Evolutionary conservation across 2,797 vertebrate species (phyloP), one percentile per base, ranked within the genome.

Genomic region (Ara ararauna): DNA sequence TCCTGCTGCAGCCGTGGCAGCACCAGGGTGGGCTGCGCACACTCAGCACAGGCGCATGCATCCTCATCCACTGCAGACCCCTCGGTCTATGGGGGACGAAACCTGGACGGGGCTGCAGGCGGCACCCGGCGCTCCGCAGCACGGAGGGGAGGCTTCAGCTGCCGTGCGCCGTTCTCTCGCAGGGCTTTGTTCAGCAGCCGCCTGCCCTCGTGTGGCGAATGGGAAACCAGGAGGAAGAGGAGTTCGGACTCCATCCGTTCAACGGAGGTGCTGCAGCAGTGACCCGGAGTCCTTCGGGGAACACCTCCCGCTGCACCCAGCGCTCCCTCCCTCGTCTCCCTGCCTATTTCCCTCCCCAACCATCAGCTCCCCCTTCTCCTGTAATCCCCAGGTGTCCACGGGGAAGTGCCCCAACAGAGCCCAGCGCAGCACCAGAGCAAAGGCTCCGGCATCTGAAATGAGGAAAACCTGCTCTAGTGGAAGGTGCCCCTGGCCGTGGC

Each of bases 161-260:
- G 30, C 19, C 1, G 32, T 1, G 21, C 23, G n/a, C 54, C 21
- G 21, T 6, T 1, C 13, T 9, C 75, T 88, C 2, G 0, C 58
- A 32, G 47, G 5, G 56, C 87, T 92, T 94, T 96, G 67, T 68
- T 94, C 77, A 97, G 98, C 96, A 97, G 89, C 70, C 98, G 97
- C 73, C 97, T 97, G 98, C 98, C 98, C 97, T 97, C 97, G 5
- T 96, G 98, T 97, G 98, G 98, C 9, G 84, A 90, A 91, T 90
- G 89, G 60, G 60, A 93, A 87, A 88, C 30, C 27, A 66, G 48
- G 47, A 88, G 9, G 30, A 5, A 80, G 75, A 87, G 85, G 17
- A 48, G 32, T 27, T 38, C 5, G 51, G n/a, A 27, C 13, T 51
- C 42, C 66, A 56, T 47, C 13, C 15, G 14, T 17, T 6, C 60